phyloP scores from a whole-genome alignment of 2,888 invertebrate genomes.

The Agriotes lineatus region DNA sequence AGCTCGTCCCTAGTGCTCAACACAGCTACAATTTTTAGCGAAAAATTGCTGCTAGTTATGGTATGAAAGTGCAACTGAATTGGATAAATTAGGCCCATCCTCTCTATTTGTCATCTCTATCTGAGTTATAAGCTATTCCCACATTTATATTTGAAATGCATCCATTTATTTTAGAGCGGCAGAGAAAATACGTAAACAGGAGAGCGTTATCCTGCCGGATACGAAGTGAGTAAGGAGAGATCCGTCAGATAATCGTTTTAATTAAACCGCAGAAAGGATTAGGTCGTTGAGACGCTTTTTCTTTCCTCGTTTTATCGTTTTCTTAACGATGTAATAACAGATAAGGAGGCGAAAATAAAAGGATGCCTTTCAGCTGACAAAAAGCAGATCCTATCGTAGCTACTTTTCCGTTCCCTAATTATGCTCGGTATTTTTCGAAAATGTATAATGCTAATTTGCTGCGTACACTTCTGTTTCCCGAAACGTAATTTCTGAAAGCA shows the following conservation, averaged over 20 bases:
- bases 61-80: conserved; percentile 28
- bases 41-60: conserved; percentile 16
- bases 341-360: conserved; percentile 42
- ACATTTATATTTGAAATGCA: conserved; percentile 26
- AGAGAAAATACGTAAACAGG: conserved; percentile 22
- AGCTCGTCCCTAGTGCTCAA: not conserved
- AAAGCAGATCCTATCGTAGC: conserved; percentile 30
- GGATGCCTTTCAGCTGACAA: conserved; percentile 26
- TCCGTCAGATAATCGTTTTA: conserved; percentile 37
- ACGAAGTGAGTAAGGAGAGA: conserved; percentile 24
- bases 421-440: not conserved
- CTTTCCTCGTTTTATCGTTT: conserved; percentile 40
- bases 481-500: not conserved
- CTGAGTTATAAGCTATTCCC: conserved; percentile 14
- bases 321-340: conserved; percentile 42
- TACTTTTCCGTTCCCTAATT: conserved; percentile 17
- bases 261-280: conserved; percentile 44
- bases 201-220: conserved; percentile 12
- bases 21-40: not conserved
- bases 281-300: conserved; percentile 33
- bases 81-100: conserved; percentile 25
- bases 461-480: not conserved
- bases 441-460: not conserved
- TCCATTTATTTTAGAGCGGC: conserved; percentile 18
- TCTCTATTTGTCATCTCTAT: conserved; percentile 26